Percentiles rank a stretch among this genome's conserved stretches.
Conservation (phyloP, 2,888 invertebrate species). For the Eristalis pertinax region DNA sequence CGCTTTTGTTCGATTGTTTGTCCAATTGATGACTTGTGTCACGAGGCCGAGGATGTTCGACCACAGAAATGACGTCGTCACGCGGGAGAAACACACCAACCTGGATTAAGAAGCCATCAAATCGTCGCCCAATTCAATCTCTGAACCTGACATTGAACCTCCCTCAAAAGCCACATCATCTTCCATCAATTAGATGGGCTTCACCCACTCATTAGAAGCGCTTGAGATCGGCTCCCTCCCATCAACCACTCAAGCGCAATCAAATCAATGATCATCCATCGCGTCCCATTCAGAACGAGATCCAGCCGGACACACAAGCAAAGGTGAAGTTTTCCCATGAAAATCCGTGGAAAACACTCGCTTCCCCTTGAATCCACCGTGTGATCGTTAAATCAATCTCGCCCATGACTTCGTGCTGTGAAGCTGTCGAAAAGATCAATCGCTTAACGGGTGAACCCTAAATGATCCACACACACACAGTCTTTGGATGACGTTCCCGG, state of each 20-base stretch:
- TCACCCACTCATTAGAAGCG: conserved; percentile 14
- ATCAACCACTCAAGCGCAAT: conserved; percentile 5
- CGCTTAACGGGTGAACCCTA: conserved; percentile 55
- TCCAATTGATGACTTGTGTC: neutral
- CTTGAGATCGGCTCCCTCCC: conserved; percentile 2
- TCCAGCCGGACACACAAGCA: neutral
- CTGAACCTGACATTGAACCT: too few species aligned
- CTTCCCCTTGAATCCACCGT: conserved; percentile 19
- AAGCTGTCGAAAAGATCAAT: conserved; percentile 71
- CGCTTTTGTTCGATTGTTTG: neutral
- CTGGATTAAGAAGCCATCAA: too few species aligned
- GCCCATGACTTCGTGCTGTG: conserved; percentile 63
- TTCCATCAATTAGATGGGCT: neutral
- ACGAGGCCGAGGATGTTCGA: neutral
- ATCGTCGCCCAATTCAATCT: too few species aligned
- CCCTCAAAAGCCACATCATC: neutral
- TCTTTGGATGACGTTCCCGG: conserved; percentile 32
- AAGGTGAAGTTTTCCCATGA: conserved; percentile 32
- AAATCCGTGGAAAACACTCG: conserved; percentile 17
- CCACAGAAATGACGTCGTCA: too few species aligned
- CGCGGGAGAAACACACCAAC: too few species aligned
- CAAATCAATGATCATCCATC: neutral
- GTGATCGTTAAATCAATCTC: conserved; percentile 61
- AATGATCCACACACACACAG: conserved; percentile 47
- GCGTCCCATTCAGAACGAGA: conserved; percentile 2